Conservation (phyloP, 2,113 vertebrate genomes). For the Eudyptes chrysolophus region DNA sequence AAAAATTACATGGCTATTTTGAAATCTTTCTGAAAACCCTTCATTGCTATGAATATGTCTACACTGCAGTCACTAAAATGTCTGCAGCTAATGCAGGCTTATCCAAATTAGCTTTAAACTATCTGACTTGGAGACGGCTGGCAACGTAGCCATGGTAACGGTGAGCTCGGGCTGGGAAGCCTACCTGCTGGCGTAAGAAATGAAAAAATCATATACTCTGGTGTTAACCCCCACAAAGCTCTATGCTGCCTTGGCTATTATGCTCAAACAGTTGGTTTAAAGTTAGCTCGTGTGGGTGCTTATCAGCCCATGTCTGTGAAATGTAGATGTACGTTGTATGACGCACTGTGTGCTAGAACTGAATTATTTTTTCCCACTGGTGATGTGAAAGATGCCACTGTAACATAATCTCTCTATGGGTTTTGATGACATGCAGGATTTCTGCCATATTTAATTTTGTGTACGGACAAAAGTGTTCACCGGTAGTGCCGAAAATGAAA, state of each 20-base stretch:
- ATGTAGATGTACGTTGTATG: not conserved
- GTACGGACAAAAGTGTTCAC: not conserved
- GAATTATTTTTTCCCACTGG: not conserved
- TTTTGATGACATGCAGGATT: not conserved
- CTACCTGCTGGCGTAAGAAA: slow-evolving; percentile 5
- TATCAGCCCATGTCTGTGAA: not conserved
- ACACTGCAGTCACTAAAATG: not conserved
- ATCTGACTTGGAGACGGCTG: not conserved
- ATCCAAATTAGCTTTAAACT: slow-evolving; percentile 18
- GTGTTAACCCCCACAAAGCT: not conserved
- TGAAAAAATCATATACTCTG: not conserved
- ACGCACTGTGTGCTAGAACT: not conserved
- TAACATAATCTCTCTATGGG: not conserved
- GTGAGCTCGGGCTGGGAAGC: not conserved
- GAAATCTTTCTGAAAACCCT: not conserved
- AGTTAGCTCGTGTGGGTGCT: not conserved
- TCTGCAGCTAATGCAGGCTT: not conserved
- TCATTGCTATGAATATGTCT: not conserved
- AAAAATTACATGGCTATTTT: not conserved
- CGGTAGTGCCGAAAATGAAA: not conserved
- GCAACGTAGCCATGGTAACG: slow-evolving; percentile 6
- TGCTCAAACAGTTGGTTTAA: not conserved
- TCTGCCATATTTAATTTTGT: not conserved
- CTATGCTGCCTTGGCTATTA: not conserved
- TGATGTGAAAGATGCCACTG: not conserved